Conservation (phyloP, 2,113 vertebrate species). For the Petroica traversi region DNA sequence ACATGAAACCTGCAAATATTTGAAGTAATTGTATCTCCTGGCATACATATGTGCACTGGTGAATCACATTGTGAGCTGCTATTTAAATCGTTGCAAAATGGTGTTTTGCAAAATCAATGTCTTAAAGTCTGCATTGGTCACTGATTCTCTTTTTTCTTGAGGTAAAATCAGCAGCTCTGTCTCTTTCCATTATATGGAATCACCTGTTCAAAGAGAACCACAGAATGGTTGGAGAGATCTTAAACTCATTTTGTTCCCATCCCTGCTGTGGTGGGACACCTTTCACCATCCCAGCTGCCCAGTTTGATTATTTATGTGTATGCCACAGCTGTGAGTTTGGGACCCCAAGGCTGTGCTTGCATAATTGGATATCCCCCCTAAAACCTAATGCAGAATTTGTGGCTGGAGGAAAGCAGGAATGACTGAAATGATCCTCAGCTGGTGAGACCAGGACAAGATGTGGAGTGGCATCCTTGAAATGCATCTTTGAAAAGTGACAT, state of each 20-base stretch:
- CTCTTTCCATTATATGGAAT: not conserved
- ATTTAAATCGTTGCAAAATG: conserved; percentile 49
- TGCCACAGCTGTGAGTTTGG: not conserved
- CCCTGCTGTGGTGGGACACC: not conserved
- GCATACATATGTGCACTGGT: not conserved
- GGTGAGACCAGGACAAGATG: no score
- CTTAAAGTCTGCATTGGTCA: not conserved
- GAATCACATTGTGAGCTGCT: conserved; percentile 37
- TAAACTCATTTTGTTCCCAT: not conserved
- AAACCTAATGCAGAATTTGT: not conserved
- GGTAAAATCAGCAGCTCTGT: not conserved
- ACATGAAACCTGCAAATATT: conserved; percentile 49
- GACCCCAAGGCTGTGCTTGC: not conserved
- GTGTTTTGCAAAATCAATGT: not conserved
- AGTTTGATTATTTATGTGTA: accelerated
- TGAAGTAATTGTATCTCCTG: conserved; percentile 21
- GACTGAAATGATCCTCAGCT: not conserved
- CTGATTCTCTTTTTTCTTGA: not conserved
- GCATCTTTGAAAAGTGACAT: not conserved
- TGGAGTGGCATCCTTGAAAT: not conserved
- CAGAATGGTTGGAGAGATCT: no score
- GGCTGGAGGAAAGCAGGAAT: not conserved
- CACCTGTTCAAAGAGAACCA: not conserved
- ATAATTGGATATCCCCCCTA: not conserved
- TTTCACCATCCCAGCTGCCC: not conserved